A percentile compares a stretch with the other conserved stretches of the same genome.
phyloP scores from a whole-genome alignment of 2,888 invertebrate genomes.

The Lucinisca nassula region DNA sequence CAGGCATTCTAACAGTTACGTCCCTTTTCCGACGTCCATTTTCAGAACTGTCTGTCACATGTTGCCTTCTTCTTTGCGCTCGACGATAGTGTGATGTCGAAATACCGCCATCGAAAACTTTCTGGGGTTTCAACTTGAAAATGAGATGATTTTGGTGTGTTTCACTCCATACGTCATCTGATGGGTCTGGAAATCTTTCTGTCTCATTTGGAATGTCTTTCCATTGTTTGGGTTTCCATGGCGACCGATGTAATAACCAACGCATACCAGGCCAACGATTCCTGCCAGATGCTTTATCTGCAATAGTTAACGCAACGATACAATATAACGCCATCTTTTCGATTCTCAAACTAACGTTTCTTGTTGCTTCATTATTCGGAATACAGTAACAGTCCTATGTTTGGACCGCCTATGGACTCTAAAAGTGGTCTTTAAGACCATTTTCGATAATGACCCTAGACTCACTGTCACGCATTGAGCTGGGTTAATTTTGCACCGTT shows the following conservation, averaged over 20 bases:
- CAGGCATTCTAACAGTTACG: conserved; percentile 72
- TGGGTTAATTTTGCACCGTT: too few species aligned
- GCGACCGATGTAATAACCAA: conserved; percentile 45
- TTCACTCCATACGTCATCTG: not conserved
- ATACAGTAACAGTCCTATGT: too few species aligned
- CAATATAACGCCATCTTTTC: too few species aligned
- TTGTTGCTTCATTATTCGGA: too few species aligned
- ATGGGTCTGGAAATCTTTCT: not conserved
- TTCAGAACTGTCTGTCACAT: not conserved
- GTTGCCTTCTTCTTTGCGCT: not conserved
- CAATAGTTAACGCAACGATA: too few species aligned
- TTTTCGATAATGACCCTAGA: too few species aligned
- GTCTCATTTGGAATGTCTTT: not conserved
- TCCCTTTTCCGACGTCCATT: conserved; percentile 66
- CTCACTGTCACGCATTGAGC: too few species aligned
- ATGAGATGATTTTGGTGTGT: conserved; percentile 29
- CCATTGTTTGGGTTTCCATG: conserved; percentile 3
- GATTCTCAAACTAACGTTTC: too few species aligned
- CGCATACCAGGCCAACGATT: not conserved
- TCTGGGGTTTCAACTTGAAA: conserved; percentile 58
- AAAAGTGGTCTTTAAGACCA: too few species aligned
- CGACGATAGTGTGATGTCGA: not conserved
- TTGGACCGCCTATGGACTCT: too few species aligned
- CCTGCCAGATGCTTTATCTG: too few species aligned
- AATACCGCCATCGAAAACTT: conserved; percentile 44